Conservation (phyloP, 2,113 vertebrate genomes). For the Apistogramma diplotaenia region DNA sequence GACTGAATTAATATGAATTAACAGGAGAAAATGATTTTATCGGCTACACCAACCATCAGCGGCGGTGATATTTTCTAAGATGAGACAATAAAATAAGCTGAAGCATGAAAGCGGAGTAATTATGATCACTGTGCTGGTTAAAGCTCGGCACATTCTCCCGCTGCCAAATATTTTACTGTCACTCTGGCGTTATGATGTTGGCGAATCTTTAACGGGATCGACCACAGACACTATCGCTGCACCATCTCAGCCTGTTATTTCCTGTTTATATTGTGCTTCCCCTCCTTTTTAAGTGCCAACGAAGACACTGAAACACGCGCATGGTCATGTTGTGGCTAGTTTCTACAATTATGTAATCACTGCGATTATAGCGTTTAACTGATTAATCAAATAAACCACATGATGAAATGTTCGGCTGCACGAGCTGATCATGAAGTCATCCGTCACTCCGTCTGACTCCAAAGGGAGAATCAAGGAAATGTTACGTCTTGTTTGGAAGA, state of each 20-base stretch:
- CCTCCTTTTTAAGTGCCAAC: background rate
- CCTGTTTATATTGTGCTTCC: background rate
- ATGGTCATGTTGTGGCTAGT: background rate
- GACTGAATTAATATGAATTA: background rate
- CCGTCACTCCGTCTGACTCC: background rate
- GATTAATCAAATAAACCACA: background rate
- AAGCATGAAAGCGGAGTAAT: background rate
- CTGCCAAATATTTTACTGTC: background rate
- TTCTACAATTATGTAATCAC: background rate
- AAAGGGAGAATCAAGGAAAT: too few species aligned
- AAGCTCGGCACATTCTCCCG: background rate
- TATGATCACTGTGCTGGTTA: background rate
- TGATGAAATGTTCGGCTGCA: background rate
- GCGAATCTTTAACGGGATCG: background rate
- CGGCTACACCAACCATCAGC: too few species aligned
- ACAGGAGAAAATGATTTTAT: background rate
- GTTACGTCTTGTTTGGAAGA: too few species aligned
- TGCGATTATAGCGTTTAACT: background rate
- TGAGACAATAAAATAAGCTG: background rate
- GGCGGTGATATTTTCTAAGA: background rate
- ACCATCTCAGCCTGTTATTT: background rate
- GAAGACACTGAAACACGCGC: accelerated
- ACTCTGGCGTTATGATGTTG: background rate
- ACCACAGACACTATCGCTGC: background rate
- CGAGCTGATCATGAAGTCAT: background rate